Evolutionary conservation across 2,888 invertebrate genomes (phyloP).

Genomic region (Macaria notata): DNA sequence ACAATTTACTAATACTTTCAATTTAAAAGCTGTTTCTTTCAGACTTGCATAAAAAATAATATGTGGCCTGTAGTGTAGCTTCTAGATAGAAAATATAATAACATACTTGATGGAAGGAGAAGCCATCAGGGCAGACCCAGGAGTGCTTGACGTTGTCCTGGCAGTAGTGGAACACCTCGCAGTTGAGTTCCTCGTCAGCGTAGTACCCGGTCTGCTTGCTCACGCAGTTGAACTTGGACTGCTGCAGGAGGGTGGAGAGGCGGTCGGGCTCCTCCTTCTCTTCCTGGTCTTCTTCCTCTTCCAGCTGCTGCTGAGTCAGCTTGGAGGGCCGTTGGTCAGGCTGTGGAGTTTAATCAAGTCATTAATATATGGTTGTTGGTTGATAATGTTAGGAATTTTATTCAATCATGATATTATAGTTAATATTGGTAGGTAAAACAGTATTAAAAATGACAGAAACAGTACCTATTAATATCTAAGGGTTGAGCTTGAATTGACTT

Average conservation of each 20-base stretch:
- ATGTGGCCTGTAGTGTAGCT: no score
- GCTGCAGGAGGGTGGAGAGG: slow-evolving; percentile 88
- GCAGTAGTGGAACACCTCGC: slow-evolving; percentile 97
- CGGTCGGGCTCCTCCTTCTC: slow-evolving; percentile 94
- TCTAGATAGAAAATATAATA: no score
- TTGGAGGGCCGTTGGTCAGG: slow-evolving; percentile 55
- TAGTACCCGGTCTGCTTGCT: slow-evolving; percentile 94
- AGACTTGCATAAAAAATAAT: no score
- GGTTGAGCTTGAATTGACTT: no score
- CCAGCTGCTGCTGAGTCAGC: slow-evolving; percentile 50
- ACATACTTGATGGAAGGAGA: slow-evolving; percentile 91
- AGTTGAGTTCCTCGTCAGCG: slow-evolving; percentile 93
- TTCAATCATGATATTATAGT: no score
- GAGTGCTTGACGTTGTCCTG: slow-evolving; percentile 94
- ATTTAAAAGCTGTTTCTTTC: no score
- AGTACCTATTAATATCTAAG: no score
- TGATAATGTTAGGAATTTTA: no score
- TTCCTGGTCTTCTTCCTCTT: slow-evolving; percentile 79
- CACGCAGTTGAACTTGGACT: slow-evolving; percentile 92
- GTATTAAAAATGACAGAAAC: no score
- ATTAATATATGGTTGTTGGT: no score
- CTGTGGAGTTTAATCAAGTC: slow-evolving; percentile 26
- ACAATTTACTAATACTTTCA: no score
- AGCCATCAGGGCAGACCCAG: slow-evolving; percentile 96
- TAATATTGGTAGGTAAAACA: no score